Evolutionary conservation across 2,113 vertebrate genomes (phyloP).

Genomic region (Antechinus flavipes): DNA sequence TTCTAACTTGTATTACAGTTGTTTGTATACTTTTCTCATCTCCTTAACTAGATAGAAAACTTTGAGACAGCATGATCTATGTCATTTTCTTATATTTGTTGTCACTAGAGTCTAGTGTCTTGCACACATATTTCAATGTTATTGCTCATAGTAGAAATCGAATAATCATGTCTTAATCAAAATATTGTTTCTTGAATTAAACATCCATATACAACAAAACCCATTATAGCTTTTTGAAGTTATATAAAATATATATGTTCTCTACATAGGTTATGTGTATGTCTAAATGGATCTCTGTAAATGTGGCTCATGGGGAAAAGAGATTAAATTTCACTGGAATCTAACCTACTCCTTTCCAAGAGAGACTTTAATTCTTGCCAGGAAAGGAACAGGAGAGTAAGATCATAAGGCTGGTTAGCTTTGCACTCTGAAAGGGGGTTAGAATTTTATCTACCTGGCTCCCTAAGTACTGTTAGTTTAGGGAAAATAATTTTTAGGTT

Average conservation of each 20-base stretch:
- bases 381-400: not conserved
- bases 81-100: not conserved
- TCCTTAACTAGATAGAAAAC: not conserved
- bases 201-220: not conserved
- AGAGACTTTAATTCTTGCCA: not conserved
- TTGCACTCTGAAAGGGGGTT: not conserved
- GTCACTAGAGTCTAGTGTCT: not conserved
- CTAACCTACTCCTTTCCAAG: not conserved
- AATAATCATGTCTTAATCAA: not conserved
- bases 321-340: not conserved
- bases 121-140: not conserved
- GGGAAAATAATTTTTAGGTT: not conserved
- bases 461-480: not conserved
- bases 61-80: not conserved
- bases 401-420: not conserved
- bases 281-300: not conserved
- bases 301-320: not conserved
- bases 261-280: not conserved
- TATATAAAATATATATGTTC: not conserved
- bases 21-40: not conserved
- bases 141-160: not conserved
- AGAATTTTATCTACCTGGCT: not conserved
- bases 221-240: not conserved
- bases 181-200: not conserved
- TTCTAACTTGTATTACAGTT: not conserved